Evolutionary conservation across 1,140 invertebrate genomes (phyloP), one percentile per base, ranked within the genome.

Genomic region (Papilio helenus): DNA sequence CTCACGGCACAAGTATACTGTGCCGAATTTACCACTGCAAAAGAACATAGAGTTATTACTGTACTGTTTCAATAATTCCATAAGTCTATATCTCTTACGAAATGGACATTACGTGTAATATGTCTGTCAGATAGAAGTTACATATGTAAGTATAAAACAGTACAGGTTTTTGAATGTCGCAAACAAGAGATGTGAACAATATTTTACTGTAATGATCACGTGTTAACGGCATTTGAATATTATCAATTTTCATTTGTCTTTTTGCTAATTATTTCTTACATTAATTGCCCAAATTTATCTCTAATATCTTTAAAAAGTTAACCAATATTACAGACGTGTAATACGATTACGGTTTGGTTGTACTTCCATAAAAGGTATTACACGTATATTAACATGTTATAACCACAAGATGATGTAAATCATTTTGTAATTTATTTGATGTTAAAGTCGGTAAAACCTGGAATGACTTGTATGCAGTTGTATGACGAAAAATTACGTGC

Each of bases 11-110:
- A 97, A 96, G 95, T 99, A 99, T 8, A 99, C 99, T 29, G 98
- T 99, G 23, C 99, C 99, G 94, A 99, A 99, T 96, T 99, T 99
- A 2, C 99, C 99, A 84, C 99, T 99, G 94, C 26, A 87, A 87
- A 58, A 61, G 68, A 71, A 77, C 39, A 76, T 26, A 68, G 26
- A 73, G 18, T 55, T 55, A 55, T 9, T 55, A 7, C n/a, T 3
- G n/a, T n/a, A 55, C 46, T 49, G 46, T n/a, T 55, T n/a, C 18
- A n/a, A 55, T 20, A 55, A 4, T 2, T 51, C 16, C 18, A 51
- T 51, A 55, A n/a, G 51, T 51, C 3, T 18, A 51, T 1, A 12
- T 1, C 16, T 18, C 3, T 18, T 51, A 51, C 16, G 18, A 51
- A 51, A 51, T 51, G 4, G 18, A 51, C 49, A 49, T 10, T 49